phyloP scores from a whole-genome alignment of 1,140 invertebrate genomes.

The Drosophila murphyi region DNA sequence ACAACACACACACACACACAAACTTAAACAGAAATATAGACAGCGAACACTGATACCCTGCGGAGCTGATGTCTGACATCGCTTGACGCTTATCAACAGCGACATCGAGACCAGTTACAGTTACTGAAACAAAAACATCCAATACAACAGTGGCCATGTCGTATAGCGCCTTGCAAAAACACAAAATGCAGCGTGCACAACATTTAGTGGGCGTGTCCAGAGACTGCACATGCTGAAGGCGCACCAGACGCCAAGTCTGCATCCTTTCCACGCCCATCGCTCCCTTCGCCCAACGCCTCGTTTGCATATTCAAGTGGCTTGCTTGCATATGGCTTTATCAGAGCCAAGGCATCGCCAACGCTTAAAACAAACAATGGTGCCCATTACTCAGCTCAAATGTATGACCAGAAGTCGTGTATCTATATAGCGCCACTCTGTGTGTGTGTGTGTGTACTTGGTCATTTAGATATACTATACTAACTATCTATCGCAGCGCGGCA shows the following conservation, averaged over 20 bases:
- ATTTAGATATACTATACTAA: slow-evolving; percentile 2
- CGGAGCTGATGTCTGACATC: slow-evolving; percentile 52
- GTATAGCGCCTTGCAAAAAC: slow-evolving; percentile 66
- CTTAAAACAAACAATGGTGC: slow-evolving; percentile 77
- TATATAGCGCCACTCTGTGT: slow-evolving; percentile 12
- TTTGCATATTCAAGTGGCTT: slow-evolving; percentile 76
- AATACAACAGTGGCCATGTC: slow-evolving; percentile 51
- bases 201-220: slow-evolving; percentile 64
- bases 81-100: slow-evolving; percentile 57
- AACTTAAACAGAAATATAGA: slow-evolving; percentile 2
- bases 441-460: slow-evolving; percentile 5
- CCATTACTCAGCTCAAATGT: slow-evolving; percentile 60
- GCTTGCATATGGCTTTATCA: slow-evolving; percentile 80
- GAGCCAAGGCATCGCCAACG: slow-evolving; percentile 71
- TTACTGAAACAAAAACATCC: slow-evolving; percentile 21
- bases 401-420: slow-evolving; percentile 51
- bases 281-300: slow-evolving; percentile 35
- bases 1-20: slow-evolving; percentile 14
- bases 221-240: slow-evolving; percentile 43
- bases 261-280: slow-evolving; percentile 36
- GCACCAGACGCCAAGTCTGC: slow-evolving; percentile 59
- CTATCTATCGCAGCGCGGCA: slow-evolving; percentile 43
- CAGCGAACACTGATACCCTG: slow-evolving; percentile 58
- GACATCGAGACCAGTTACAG: slow-evolving; percentile 2
- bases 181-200: slow-evolving; percentile 65